phyloP scores from a whole-genome alignment of 1,140 invertebrate genomes.

The Microplitis demolitor region DNA sequence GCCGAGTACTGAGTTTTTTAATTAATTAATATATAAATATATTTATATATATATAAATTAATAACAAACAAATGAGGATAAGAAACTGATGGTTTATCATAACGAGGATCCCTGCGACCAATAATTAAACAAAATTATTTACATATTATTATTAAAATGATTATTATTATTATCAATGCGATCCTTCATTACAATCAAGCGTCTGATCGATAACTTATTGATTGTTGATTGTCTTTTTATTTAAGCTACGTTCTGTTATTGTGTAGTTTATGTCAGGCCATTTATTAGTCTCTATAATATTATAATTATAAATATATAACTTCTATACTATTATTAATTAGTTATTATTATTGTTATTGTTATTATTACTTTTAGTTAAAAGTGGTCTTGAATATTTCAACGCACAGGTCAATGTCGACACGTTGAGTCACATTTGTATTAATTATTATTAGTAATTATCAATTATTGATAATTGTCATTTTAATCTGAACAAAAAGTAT shows the following conservation, averaged over 20 bases:
- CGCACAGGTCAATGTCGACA: too few species aligned
- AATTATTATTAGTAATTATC: too few species aligned
- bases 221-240: background rate
- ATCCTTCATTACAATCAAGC: slow-evolving; percentile 11
- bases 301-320: background rate
- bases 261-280: background rate
- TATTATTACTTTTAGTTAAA: too few species aligned
- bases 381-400: too few species aligned
- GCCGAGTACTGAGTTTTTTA: slow-evolving; percentile 16
- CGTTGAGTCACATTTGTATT: too few species aligned
- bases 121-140: slow-evolving; percentile 1
- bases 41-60: slow-evolving; percentile 1
- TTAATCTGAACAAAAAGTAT: background rate
- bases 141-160: slow-evolving; percentile 4
- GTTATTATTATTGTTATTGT: background rate
- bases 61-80: slow-evolving; percentile 4
- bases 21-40: background rate
- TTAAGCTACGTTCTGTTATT: too few species aligned
- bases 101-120: slow-evolving; percentile 22
- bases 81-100: slow-evolving; percentile 4
- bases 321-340: background rate
- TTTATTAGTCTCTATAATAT: background rate
- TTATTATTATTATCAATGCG: background rate
- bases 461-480: too few species aligned
- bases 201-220: slow-evolving; percentile 14